Percentiles rank a stretch among this genome's conserved stretches.
Conservation (phyloP, 2,797 vertebrate species). For the Pseudocheirus occidentalis region DNA sequence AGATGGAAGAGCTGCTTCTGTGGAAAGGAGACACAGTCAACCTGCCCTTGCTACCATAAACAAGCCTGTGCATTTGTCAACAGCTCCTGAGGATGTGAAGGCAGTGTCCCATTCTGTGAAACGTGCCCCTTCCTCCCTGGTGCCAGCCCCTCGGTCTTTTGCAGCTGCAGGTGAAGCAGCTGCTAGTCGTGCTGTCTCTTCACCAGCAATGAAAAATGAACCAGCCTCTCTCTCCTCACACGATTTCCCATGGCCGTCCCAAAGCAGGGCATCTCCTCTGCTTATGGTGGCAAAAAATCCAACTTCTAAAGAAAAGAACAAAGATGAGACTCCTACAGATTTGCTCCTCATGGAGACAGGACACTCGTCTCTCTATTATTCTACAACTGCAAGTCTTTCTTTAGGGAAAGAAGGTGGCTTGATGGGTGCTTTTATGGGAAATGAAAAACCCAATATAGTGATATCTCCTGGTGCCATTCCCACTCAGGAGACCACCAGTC, state of each 20-base stretch:
- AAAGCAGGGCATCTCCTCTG: conserved; percentile 47
- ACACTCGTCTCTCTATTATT: neutral
- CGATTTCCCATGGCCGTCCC: neutral
- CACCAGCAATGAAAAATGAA: neutral
- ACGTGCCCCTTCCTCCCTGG: conserved; percentile 39
- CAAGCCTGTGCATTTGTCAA: conserved; percentile 53
- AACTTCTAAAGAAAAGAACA: neutral
- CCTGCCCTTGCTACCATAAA: conserved; percentile 50
- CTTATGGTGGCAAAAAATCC: conserved; percentile 33
- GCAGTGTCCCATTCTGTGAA: conserved; percentile 59
- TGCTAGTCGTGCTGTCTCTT: neutral
- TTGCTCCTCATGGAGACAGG: neutral
- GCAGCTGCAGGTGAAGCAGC: conserved; percentile 52
- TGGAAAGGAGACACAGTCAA: conserved; percentile 6
- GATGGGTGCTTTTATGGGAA: conserved; percentile 19
- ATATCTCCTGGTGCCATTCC: neutral
- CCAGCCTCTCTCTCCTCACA: conserved; percentile 48
- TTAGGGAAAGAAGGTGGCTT: neutral
- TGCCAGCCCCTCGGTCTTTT: conserved; percentile 46
- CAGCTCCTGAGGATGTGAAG: conserved; percentile 62
- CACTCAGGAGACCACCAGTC: conserved; percentile 39
- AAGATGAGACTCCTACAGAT: neutral
- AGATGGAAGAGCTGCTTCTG: conserved; percentile 24
- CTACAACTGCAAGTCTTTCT: neutral
- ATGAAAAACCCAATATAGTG: conserved; percentile 9